Evolutionary conservation across 2,113 vertebrate species (phyloP), one percentile per base, ranked within the genome.

Genomic region (Numenius arquata): DNA sequence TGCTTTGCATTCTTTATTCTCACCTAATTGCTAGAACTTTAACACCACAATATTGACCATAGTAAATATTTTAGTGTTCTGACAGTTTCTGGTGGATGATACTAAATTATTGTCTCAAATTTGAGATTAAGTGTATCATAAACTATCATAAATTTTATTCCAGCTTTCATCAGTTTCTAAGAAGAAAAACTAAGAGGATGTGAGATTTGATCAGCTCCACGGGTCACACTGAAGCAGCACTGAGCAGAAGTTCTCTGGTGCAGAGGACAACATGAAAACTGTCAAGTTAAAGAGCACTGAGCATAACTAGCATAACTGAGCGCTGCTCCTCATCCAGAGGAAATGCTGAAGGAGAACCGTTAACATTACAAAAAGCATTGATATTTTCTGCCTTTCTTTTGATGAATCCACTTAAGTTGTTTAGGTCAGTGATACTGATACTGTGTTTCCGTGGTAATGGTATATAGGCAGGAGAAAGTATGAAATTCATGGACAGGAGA

Each of bases 221-320:
- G 20, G 53, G 27, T 90, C 36, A 76, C 23, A 61, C 5, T 76
- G 36, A 93, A 85, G 22, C 20, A 65, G 36, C 48, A 62, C 22
- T 0, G 0, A 72, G 14, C n/a, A 74, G 41, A 73, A 70, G 14
- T 61, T 66, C 50, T 77, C 38, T 83, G 16, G 6, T 62, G 11
- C 36, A 90, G 38, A 85, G n/a, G 30, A 50, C 30, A 62, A 73
- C 4, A 45, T 12, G 16, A 80, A 88, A 62, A 15, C 11, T 66
- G 14, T 13, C 22, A 73, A 48, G 32, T 26, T 71, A 77, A 66
- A 89, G 29, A 74, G 29, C 70, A 26, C 3, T 3, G 40, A 80
- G 38, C 0, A 0, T 45, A 71, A 78, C 8, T 21, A 83, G 38
- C 0, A 0, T 45, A 72, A 78, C 7, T 19, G 83, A 47, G 17